These are phyloP conservation scores for Novumbra hubbsi DNA, from an alignment of 2,797 vertebrate species.

Conservation along the genomic window DNA sequence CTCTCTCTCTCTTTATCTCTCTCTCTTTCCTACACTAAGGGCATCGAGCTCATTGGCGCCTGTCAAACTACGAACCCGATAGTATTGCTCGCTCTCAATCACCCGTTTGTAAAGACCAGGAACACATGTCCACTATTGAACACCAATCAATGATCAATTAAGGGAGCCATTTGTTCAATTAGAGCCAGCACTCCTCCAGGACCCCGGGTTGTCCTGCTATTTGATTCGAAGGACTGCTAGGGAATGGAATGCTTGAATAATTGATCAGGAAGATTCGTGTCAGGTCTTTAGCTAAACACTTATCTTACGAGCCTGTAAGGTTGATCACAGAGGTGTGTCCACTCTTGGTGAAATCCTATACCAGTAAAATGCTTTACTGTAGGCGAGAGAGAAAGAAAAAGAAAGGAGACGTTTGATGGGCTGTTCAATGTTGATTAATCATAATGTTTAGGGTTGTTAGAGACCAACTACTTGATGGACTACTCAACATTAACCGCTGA, in stretches of 20 bases:
- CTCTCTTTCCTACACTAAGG: conserved; percentile 29
- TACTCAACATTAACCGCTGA: not conserved
- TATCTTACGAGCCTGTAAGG: conserved; percentile 54
- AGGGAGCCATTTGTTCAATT: conserved; percentile 79
- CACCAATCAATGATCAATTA: conserved; percentile 84
- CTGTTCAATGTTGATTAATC: not conserved
- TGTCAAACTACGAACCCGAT: conserved; percentile 69
- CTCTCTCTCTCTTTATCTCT: not conserved
- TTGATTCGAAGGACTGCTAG: conserved; percentile 62
- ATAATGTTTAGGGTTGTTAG: not conserved
- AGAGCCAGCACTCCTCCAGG: conserved; percentile 61
- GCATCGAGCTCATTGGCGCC: conserved; percentile 55
- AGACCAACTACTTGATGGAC: not conserved
- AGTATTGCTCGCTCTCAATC: conserved; percentile 77
- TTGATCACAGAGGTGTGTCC: conserved; percentile 34
- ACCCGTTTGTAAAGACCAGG: conserved; percentile 69
- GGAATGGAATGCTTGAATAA: conserved; percentile 72
- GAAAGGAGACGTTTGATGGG: not conserved
- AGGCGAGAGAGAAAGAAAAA: no score
- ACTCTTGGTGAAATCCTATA: conserved; percentile 32
- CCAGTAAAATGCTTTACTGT: conserved; percentile 11
- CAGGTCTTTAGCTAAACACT: conserved; percentile 69
- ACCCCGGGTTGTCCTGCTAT: conserved; percentile 66
- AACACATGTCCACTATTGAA: conserved; percentile 80
- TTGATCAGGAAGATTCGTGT: conserved; percentile 63